These are phyloP conservation scores for Bergia sp. DNA, from an alignment of 92 coral and sea anemone genomes.

Conservation along the genomic window DNA sequence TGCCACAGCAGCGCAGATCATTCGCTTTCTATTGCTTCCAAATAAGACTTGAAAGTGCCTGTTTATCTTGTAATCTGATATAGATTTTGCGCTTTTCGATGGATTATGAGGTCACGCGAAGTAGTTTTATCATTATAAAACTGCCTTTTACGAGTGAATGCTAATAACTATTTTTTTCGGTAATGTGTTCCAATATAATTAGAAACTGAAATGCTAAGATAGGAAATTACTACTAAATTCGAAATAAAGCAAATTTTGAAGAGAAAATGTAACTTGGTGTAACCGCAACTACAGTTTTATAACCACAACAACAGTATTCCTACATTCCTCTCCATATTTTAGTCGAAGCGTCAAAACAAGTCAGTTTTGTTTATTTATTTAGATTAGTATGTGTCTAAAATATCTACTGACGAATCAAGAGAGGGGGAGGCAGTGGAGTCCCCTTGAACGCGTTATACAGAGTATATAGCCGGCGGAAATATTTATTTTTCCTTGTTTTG, in stretches of 20 bases:
- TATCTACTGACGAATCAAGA: background rate
- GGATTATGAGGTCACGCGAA: background rate
- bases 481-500: background rate
- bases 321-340: background rate
- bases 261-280: background rate
- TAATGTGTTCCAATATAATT: background rate
- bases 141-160: background rate
- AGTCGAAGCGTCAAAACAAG: background rate
- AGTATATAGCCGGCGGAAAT: background rate
- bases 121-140: background rate
- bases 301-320: background rate
- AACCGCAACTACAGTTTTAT: background rate
- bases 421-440: background rate
- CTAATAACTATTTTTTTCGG: background rate
- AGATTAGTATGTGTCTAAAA: background rate
- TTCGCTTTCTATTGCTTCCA: background rate
- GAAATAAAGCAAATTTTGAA: background rate
- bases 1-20: background rate
- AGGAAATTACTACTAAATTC: background rate
- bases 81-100: background rate
- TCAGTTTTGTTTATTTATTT: background rate
- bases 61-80: slow-evolving; percentile 2
- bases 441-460: background rate
- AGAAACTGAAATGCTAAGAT: background rate
- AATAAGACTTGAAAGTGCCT: background rate